phyloP scores from a whole-genome alignment of 2,888 invertebrate genomes.

The Chrysolina oricalcia region DNA sequence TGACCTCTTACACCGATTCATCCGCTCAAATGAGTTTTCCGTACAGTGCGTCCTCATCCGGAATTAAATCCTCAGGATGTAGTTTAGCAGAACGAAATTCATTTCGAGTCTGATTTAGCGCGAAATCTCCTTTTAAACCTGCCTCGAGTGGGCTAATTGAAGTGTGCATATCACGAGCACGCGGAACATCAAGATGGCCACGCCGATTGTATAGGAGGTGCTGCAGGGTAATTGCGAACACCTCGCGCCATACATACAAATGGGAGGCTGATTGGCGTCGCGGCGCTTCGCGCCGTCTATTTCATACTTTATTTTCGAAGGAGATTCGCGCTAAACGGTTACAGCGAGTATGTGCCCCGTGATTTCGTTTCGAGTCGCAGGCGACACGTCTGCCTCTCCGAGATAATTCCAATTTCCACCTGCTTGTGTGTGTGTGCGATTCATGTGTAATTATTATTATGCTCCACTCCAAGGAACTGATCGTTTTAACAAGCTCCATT shows the following conservation, averaged over 20 bases:
- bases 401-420: conserved; percentile 3
- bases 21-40: conserved; percentile 36
- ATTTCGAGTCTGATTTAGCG: conserved; percentile 65
- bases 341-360: conserved; percentile 34
- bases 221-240: conserved; percentile 63
- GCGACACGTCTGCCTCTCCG: neutral
- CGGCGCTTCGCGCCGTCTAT: conserved; percentile 38
- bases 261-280: conserved; percentile 60
- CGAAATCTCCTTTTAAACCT: conserved; percentile 63
- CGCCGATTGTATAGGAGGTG: conserved; percentile 47
- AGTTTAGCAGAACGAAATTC: conserved; percentile 56
- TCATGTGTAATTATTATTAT: neutral
- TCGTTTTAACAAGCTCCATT: neutral
- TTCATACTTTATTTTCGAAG: conserved; percentile 52
- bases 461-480: neutral
- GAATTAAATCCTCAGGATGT: conserved; percentile 48
- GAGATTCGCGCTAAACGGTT: conserved; percentile 45
- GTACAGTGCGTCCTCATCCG: neutral
- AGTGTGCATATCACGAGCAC: conserved; percentile 63
- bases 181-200: conserved; percentile 60
- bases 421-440: neutral
- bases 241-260: conserved; percentile 67
- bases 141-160: conserved; percentile 65
- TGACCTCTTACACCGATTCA: conserved; percentile 10
- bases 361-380: conserved; percentile 12